phyloP scores from a whole-genome alignment of 2,888 invertebrate species.

The Rhodophaea formosa region DNA sequence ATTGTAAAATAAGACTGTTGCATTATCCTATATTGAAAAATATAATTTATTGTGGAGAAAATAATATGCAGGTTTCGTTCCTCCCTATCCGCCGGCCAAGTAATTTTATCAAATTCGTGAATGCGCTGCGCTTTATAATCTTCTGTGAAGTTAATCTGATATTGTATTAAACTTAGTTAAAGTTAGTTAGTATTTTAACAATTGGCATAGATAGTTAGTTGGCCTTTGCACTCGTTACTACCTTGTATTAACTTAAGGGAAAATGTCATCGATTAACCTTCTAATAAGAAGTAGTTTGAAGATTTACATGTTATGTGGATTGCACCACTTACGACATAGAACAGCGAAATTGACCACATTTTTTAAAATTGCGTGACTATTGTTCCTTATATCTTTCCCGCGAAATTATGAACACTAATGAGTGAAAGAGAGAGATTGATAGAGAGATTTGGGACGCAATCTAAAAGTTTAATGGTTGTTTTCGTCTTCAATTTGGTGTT shows the following conservation, averaged over 20 bases:
- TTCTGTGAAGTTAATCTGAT: constrained; percentile 22
- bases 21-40: neutral
- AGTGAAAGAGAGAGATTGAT: too few relatives aligned
- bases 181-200: constrained; percentile 25
- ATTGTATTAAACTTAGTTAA: constrained; percentile 22
- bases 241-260: neutral
- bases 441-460: neutral
- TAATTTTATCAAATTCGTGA: constrained; percentile 24
- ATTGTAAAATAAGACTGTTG: neutral
- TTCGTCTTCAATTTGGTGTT: neutral
- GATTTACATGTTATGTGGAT: neutral
- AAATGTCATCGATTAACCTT: neutral
- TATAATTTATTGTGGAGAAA: neutral
- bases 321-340: neutral
- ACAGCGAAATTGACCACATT: neutral
- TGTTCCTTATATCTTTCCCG: neutral
- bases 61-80: neutral
- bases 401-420: too few relatives aligned
- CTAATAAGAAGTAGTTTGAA: neutral
- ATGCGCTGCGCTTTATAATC: constrained; percentile 33
- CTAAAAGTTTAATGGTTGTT: neutral
- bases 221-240: constrained; percentile 34
- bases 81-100: constrained; percentile 29
- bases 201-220: constrained; percentile 36
- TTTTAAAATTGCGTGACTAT: neutral